A percentile compares a stretch with the other conserved stretches of the same genome.
These are phyloP conservation scores for Aricia artaxerxes DNA, from an alignment of 2,888 invertebrate genomes.

Conservation along the genomic window DNA sequence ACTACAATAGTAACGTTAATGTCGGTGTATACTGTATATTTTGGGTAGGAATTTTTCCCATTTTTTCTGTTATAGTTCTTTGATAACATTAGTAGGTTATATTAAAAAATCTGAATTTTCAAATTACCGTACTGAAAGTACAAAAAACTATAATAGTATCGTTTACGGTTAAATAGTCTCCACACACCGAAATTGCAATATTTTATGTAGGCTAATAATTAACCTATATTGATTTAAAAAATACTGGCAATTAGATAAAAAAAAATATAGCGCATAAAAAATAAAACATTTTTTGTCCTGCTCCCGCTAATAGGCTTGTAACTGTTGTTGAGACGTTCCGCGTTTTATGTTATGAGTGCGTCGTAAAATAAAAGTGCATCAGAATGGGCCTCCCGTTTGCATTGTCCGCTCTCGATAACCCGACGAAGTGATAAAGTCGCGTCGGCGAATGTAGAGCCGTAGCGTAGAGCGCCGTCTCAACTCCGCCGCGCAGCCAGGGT, in stretches of 20 bases:
- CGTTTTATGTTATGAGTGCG: conserved; percentile 76
- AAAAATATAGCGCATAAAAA: conserved; percentile 49
- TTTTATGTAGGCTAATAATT: not conserved
- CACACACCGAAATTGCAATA: too few relatives aligned
- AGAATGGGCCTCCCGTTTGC: conserved; percentile 73
- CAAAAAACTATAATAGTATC: not conserved
- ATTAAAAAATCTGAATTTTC: too few relatives aligned
- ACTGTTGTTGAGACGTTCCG: conserved; percentile 75
- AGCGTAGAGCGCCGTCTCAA: conserved; percentile 50
- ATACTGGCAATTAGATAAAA: not conserved
- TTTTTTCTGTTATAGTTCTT: not conserved
- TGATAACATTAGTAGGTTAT: too few relatives aligned
- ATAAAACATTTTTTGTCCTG: conserved; percentile 46
- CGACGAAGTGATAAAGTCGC: conserved; percentile 53
- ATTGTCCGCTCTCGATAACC: conserved; percentile 69
- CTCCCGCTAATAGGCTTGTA: conserved; percentile 58
- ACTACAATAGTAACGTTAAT: conserved; percentile 33
- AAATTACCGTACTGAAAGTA: too few relatives aligned
- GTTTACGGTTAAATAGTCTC: not conserved
- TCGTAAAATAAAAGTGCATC: conserved; percentile 81
- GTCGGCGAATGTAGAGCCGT: conserved; percentile 40
- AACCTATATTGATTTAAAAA: not conserved
- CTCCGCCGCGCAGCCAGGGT: conserved; percentile 63
- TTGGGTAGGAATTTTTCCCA: not conserved
- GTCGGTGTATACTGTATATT: conserved; percentile 50